phyloP scores from a whole-genome alignment of 1,140 invertebrate genomes.

The Drosophila bipectinata region DNA sequence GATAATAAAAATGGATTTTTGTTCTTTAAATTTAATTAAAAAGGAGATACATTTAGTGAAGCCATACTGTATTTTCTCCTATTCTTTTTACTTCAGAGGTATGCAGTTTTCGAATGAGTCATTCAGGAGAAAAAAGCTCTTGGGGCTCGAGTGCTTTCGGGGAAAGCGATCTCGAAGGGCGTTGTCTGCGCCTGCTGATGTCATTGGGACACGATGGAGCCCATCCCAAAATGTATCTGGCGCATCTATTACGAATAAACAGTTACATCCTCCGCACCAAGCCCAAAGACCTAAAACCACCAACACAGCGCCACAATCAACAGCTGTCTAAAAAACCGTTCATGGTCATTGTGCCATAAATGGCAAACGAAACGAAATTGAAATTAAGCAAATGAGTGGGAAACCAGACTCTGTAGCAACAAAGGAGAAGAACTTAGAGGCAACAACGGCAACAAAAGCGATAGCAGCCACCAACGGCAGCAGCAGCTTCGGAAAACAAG shows the following conservation, averaged over 20 bases:
- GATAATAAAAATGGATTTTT: neutral
- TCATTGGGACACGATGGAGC: slow-evolving; percentile 14
- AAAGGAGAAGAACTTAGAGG: slow-evolving; percentile 35
- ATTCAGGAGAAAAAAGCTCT: slow-evolving; percentile 41
- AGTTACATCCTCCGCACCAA: slow-evolving; percentile 75
- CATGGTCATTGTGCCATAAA: slow-evolving; percentile 81
- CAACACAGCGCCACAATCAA: slow-evolving; percentile 20
- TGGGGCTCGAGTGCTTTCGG: slow-evolving; percentile 20
- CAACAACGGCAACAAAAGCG: slow-evolving; percentile 12
- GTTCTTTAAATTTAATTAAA: no score
- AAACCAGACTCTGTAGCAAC: slow-evolving; percentile 59
- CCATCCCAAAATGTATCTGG: slow-evolving; percentile 18
- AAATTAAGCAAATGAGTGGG: slow-evolving; percentile 82
- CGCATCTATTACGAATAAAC: slow-evolving; percentile 55
- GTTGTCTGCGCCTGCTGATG: slow-evolving; percentile 30
- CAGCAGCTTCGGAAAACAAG: slow-evolving; percentile 55
- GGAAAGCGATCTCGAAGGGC: slow-evolving; percentile 39
- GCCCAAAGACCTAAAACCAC: slow-evolving; percentile 16
- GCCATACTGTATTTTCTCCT: neutral
- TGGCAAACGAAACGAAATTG: slow-evolving; percentile 80
- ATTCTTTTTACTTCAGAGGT: slow-evolving; percentile 8
- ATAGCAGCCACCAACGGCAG: neutral
- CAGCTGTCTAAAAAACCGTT: slow-evolving; percentile 55
- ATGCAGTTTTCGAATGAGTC: slow-evolving; percentile 21
- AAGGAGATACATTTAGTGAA: neutral